These are phyloP conservation scores for Catocala nupta DNA, from an alignment of 2,888 invertebrate species.

Conservation along the genomic window DNA sequence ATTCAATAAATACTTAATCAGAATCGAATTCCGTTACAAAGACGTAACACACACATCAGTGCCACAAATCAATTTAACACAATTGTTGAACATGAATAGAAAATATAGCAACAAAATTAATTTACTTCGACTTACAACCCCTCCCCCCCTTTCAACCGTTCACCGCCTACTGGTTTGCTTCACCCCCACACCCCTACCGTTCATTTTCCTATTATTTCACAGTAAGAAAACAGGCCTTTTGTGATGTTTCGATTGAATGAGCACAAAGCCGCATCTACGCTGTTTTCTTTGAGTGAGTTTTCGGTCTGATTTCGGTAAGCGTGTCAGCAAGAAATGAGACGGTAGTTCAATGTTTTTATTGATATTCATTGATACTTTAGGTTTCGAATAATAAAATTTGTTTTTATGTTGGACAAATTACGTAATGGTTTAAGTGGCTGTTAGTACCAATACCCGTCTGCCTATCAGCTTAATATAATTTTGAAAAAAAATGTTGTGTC, in stretches of 20 bases:
- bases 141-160: background rate
- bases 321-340: slow-evolving; percentile 15
- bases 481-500: too few species aligned
- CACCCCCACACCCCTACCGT: slow-evolving; percentile 12
- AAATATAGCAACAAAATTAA: slow-evolving; percentile 52
- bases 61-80: slow-evolving; percentile 37
- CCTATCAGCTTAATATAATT: too few species aligned
- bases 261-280: slow-evolving; percentile 21
- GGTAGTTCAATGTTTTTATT: background rate
- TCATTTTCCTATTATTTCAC: slow-evolving; percentile 53
- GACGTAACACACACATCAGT: slow-evolving; percentile 3
- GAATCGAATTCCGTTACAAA: background rate
- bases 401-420: too few species aligned
- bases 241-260: slow-evolving; percentile 38
- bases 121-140: slow-evolving; percentile 22
- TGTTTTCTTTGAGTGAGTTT: slow-evolving; percentile 20
- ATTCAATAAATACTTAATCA: too few species aligned
- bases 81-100: slow-evolving; percentile 44
- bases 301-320: slow-evolving; percentile 4
- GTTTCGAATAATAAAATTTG: background rate
- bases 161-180: slow-evolving; percentile 10
- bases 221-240: slow-evolving; percentile 52
- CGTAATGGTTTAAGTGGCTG: too few species aligned
- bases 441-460: too few species aligned
- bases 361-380: background rate